Conservation (phyloP, 2,113 vertebrate genomes). For the Stegastes partitus region DNA sequence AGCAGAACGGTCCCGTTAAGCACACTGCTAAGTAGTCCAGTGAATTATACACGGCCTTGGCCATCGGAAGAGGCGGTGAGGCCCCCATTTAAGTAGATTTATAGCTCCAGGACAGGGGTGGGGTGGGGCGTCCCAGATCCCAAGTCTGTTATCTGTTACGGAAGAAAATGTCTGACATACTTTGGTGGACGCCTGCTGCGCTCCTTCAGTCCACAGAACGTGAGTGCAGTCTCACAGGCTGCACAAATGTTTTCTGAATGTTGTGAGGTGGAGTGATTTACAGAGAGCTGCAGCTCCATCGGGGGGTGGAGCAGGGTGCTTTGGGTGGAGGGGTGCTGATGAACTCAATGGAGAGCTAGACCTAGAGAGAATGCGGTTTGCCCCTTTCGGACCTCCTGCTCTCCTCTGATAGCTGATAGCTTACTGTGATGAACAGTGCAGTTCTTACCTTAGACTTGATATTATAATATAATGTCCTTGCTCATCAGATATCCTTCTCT, state of each 20-base stretch:
- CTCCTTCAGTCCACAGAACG: conserved; percentile 38
- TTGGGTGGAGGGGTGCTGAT: conserved; percentile 24
- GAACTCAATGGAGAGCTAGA: conserved; percentile 24
- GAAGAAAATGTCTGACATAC: conserved; percentile 70
- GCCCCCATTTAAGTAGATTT: conserved; percentile 73
- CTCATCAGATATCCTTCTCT: conserved; percentile 1
- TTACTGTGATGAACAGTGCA: no score
- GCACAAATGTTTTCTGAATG: conserved; percentile 69
- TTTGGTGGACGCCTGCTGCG: conserved; percentile 73
- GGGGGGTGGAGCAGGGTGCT: conserved; percentile 3
- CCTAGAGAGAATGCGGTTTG: neutral
- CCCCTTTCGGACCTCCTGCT: neutral
- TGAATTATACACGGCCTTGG: conserved; percentile 58
- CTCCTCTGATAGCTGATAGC: neutral
- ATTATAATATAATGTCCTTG: neutral
- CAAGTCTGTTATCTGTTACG: conserved; percentile 76
- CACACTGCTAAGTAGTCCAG: conserved; percentile 26
- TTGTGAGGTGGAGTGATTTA: conserved; percentile 64
- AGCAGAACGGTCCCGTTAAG: conserved; percentile 43
- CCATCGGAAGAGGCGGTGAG: conserved; percentile 55
- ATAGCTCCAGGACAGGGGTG: conserved; percentile 48
- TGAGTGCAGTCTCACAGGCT: conserved; percentile 48
- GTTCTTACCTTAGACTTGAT: neutral
- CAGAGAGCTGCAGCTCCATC: conserved; percentile 72
- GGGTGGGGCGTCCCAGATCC: conserved; percentile 51